Conservation (phyloP, 2,888 invertebrate genomes). For the Diaphora mendica region DNA sequence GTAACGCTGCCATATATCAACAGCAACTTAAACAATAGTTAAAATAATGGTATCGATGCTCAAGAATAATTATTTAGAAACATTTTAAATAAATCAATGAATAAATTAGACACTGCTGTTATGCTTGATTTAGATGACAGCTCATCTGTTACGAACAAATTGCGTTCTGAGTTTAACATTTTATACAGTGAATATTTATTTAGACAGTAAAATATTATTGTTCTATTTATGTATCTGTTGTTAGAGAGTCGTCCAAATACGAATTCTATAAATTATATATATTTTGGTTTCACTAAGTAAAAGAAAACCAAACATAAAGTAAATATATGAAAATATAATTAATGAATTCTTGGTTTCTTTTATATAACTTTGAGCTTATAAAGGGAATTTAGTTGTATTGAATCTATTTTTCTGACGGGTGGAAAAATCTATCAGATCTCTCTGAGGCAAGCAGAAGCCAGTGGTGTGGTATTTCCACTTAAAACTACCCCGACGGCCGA, state of each 20-base stretch:
- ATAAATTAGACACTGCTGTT: conserved; percentile 80
- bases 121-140: conserved; percentile 81
- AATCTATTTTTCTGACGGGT: neutral
- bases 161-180: conserved; percentile 60
- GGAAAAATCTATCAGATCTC: too few relatives aligned
- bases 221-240: neutral
- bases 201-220: conserved; percentile 12
- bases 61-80: conserved; percentile 81
- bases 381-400: conserved; percentile 1
- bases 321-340: conserved; percentile 10
- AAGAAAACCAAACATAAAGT: neutral
- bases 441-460: too few relatives aligned
- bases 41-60: conserved; percentile 80
- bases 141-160: conserved; percentile 75
- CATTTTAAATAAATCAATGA: conserved; percentile 83
- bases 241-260: neutral
- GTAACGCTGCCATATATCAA: conserved; percentile 67
- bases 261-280: neutral
- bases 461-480: too few relatives aligned
- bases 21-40: conserved; percentile 80
- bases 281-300: neutral
- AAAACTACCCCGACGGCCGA: too few relatives aligned
- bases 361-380: neutral
- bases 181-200: conserved; percentile 41
- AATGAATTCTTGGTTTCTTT: conserved; percentile 2